phyloP scores from a whole-genome alignment of 2,113 vertebrate species.

The Paramormyrops kingsleyae region DNA sequence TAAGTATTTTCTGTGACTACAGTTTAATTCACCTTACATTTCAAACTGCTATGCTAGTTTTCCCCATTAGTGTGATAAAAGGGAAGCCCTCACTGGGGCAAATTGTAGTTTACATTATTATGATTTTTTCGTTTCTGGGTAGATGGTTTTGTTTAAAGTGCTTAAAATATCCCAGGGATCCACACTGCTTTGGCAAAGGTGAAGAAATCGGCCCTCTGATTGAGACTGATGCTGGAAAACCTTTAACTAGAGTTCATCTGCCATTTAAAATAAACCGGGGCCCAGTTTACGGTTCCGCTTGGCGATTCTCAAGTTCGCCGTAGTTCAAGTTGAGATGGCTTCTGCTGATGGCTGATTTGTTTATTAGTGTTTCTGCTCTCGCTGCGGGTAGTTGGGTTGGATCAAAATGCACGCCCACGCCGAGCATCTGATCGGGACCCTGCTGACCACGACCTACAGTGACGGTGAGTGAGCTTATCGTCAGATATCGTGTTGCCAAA shows the following conservation, averaged over 20 bases:
- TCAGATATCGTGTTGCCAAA: not conserved
- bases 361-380: not conserved
- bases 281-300: not conserved
- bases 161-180: not conserved
- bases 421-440: not conserved
- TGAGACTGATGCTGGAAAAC: not conserved
- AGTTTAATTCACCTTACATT: not conserved
- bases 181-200: not conserved
- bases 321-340: not conserved
- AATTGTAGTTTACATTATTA: not conserved
- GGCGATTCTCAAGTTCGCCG: not conserved
- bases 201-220: not conserved
- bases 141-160: not conserved
- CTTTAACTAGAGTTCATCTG: not conserved
- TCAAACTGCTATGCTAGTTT: not conserved
- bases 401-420: not conserved
- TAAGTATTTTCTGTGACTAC: not conserved
- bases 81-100: not conserved
- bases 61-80: not conserved
- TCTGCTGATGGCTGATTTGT: not conserved
- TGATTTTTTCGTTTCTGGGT: not conserved
- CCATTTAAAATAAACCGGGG: not conserved
- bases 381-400: not conserved
- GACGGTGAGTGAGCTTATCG: not conserved
- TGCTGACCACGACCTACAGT: not conserved